Evolutionary conservation across 2,113 vertebrate species (phyloP), one percentile per base, ranked within the genome.

Genomic region (Phaetusa simplex): DNA sequence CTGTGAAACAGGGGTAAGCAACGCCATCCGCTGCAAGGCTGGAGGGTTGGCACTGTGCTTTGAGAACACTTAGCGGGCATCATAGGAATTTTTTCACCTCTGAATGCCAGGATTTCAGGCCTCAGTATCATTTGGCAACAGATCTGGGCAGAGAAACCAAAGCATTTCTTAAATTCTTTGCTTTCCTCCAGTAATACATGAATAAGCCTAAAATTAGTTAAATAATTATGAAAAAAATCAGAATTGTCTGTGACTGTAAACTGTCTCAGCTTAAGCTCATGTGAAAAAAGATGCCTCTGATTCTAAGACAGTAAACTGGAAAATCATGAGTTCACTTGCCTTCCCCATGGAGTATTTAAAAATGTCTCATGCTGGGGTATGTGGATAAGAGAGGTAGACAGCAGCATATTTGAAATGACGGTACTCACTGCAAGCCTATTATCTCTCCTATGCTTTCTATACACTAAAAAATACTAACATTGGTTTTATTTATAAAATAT

Each of bases 211-310:
- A 73, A 89, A 58, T 30, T 11, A 82, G 11, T 53, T 42, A 53
- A 56, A 36, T 73, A 47, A 66, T 88, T 11, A 38, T 10, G 22
- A 53, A 71, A 82, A 91, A 86, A 72, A 23, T 0, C 4, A 13
- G 71, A 64, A 27, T 32, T 64, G 2, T 20, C 45, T 38, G 30
- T 53, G 66, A 22, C n/a, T 82, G 18, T 72, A 52, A 95, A 38
- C 45, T 42, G 22, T 86, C 77, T 95, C 87, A 94, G 89, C 59
- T 88, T 88, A 91, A 96, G 87, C 72, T 92, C n/a, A 19, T 11
- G 24, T 87, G 91, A 42, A 85, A 71, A 74, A 32, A 55, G 0
- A 1, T 32, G 8, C 69, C 26, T 69, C 21, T 84, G n/a, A 14
- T 88, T 58, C 58, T 77, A 56, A 58, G 21, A 34, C 40, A 66